Evolutionary conservation across 2,797 vertebrate species (phyloP), one percentile per base, ranked within the genome.

Genomic region (Coregonus ussuriensis): DNA sequence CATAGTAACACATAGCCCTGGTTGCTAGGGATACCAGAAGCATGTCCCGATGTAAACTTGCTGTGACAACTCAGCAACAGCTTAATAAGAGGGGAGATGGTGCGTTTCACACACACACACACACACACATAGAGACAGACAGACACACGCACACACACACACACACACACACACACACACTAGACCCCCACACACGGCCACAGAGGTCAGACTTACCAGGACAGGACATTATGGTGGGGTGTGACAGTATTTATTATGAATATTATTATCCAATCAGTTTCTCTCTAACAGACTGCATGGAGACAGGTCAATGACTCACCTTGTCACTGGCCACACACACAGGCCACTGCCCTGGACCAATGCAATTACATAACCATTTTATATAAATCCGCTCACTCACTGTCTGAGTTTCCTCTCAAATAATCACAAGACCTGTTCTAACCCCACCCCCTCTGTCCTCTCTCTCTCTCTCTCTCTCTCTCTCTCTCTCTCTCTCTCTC

Each of bases 11-110:
- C 54, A 53, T 16, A 56, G 54, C 54, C 15, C 54, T 56, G 15
- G 65, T 67, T 33, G 65, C 15, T 94, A 95, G 84, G 95, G 95
- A 95, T 88, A 87, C 85, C 74, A 51, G 35, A 33, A 3, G 4
- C 56, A n/a, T 18, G 4, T 77, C 31, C 4, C n/a, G 15, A 13
- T 63, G 3, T 53, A 70, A n/a, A 63, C 16, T 37, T 4, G 7
- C 31, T 35, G 56, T 41, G 16, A 67, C 74, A 65, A n/a, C 21
- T 4, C 16, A 33, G 21, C 7, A 9, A 33, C 56, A 54, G 4
- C 29, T 35, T 29, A 56, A 4, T 56, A 31, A 59, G 53, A 16
- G 54, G 41, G 41, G 41, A 41, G 15, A 25, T 25, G 25, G 25
- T 25, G 25, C 25, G 25, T 56, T 56, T 56, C 4, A 18, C 16